Conservation (phyloP, 2,113 vertebrate genomes). For the Protobothrops flavoviridis region DNA sequence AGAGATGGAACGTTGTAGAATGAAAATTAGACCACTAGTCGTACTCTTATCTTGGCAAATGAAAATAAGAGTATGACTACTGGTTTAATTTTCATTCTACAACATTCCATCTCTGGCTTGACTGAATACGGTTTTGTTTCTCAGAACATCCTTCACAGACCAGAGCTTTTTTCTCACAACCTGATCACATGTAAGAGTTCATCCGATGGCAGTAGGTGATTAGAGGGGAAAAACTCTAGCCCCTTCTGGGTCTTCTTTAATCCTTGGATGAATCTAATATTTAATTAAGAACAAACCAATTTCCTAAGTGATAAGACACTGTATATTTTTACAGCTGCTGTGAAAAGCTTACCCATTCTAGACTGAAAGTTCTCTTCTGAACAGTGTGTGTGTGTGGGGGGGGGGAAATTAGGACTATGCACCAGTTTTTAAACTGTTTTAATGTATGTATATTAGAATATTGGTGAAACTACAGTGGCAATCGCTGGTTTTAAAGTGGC, state of each 20-base stretch:
- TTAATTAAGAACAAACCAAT: conserved; percentile 10
- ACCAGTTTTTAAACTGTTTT: neutral
- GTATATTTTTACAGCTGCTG: neutral
- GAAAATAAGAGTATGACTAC: neutral
- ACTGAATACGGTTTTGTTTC: neutral
- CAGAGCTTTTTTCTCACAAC: neutral
- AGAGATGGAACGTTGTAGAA: too few relatives aligned
- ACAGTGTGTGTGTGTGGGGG: neutral
- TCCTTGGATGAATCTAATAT: neutral
- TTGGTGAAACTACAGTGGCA: neutral
- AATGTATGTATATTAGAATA: neutral
- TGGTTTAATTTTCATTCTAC: conserved; percentile 9
- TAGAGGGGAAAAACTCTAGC: neutral
- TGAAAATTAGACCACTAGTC: too few relatives aligned
- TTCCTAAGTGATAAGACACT: conserved; percentile 1
- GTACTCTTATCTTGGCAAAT: too few relatives aligned
- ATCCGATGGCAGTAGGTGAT: neutral
- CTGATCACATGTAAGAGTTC: neutral
- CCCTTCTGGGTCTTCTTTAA: conserved; percentile 16
- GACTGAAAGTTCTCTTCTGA: neutral
- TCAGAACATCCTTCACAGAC: neutral
- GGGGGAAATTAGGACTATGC: neutral
- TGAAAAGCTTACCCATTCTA: neutral
- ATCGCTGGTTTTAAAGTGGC: neutral
- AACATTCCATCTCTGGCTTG: neutral